phyloP scores from a whole-genome alignment of 2,888 invertebrate species.

The Orthonychiurus folsomi region DNA sequence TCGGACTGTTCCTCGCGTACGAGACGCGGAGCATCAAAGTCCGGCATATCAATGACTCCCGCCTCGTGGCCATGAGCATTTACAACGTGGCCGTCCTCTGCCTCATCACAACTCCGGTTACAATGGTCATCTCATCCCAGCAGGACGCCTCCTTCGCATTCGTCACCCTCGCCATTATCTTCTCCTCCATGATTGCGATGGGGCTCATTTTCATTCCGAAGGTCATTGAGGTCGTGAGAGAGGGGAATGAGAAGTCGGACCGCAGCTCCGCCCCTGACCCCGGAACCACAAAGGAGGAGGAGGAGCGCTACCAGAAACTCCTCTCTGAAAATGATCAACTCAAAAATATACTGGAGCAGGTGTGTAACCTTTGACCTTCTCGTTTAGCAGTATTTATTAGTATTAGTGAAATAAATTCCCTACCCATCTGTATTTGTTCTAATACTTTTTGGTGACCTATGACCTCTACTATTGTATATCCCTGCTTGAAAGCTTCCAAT shows the following conservation, averaged over 20 bases:
- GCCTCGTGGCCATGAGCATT: slow-evolving; percentile 98
- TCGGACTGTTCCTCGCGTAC: slow-evolving; percentile 95
- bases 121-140: slow-evolving; percentile 92
- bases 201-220: slow-evolving; percentile 97
- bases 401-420: too few relatives aligned
- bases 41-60: slow-evolving; percentile 93
- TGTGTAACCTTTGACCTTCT: slow-evolving; percentile 44
- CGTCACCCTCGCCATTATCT: slow-evolving; percentile 88
- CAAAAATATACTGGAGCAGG: slow-evolving; percentile 87
- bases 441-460: too few relatives aligned
- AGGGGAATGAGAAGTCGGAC: slow-evolving; percentile 47
- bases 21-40: slow-evolving; percentile 97
- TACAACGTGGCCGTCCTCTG: slow-evolving; percentile 98
- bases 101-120: slow-evolving; percentile 94
- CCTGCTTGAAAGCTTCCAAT: too few relatives aligned
- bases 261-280: slow-evolving; percentile 56
- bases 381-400: not conserved
- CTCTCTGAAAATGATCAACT: slow-evolving; percentile 92
- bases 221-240: slow-evolving; percentile 82
- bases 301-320: slow-evolving; percentile 86
- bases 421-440: not conserved
- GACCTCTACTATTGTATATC: too few relatives aligned
- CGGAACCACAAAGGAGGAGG: slow-evolving; percentile 78
- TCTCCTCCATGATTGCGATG: slow-evolving; percentile 97
- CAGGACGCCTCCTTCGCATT: slow-evolving; percentile 97